Evolutionary conservation across 2,797 vertebrate species (phyloP).

Genomic region (Manis crassicaudata): DNA sequence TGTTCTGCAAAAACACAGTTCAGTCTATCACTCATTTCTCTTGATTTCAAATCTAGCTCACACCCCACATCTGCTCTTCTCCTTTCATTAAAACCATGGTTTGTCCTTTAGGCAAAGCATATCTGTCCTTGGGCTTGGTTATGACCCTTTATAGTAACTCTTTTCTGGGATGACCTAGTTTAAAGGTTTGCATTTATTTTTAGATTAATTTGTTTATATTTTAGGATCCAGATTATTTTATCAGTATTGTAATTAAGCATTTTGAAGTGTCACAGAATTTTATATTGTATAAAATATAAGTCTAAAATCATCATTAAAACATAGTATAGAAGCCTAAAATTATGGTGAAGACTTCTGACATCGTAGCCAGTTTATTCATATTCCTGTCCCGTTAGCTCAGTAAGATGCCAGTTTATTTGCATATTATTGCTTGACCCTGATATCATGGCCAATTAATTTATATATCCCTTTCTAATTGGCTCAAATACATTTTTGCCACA

Average conservation of each 20-base stretch:
- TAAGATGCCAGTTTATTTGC: constrained; percentile 71
- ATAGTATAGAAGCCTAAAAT: constrained; percentile 57
- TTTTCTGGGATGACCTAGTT: constrained; percentile 25
- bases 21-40: neutral
- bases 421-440: constrained; percentile 75
- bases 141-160: neutral
- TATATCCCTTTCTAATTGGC: constrained; percentile 78
- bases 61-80: neutral
- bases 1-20: neutral
- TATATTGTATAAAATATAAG: constrained; percentile 36
- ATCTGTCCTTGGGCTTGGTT: neutral
- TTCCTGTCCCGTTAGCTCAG: constrained; percentile 63
- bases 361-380: constrained; percentile 68
- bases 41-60: neutral
- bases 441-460: constrained; percentile 74
- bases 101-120: neutral
- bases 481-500: constrained; percentile 75
- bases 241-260: constrained; percentile 61
- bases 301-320: constrained; percentile 70
- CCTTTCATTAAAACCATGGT: neutral
- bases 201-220: constrained; percentile 52
- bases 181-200: constrained; percentile 40
- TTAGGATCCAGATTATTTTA: constrained; percentile 57
- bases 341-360: constrained; percentile 65
- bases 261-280: constrained; percentile 59